Conservation (phyloP, 1,140 invertebrate species). For the Apis laboriosa region DNA sequence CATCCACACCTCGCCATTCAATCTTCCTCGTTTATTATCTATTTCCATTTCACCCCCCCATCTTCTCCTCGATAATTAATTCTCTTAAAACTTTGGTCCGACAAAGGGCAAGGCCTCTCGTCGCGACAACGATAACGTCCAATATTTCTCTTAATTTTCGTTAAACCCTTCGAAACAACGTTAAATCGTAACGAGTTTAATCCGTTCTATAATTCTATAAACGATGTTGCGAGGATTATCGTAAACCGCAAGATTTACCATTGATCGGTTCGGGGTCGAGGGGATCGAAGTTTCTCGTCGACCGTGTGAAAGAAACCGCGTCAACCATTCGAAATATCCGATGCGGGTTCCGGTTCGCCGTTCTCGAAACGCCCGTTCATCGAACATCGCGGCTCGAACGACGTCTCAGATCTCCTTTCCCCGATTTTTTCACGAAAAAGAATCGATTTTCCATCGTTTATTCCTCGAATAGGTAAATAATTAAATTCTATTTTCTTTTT, state of each 20-base stretch:
- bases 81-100: neutral
- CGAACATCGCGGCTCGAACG: neutral
- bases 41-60: slow-evolving; percentile 2
- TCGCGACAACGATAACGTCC: neutral
- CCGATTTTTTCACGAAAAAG: slow-evolving; percentile 4
- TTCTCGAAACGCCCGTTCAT: neutral
- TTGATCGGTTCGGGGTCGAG: neutral
- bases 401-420: slow-evolving; percentile 6
- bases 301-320: slow-evolving; percentile 65
- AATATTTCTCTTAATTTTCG: neutral
- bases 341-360: slow-evolving; percentile 57
- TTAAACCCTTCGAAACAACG: neutral
- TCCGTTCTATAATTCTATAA: neutral
- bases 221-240: neutral
- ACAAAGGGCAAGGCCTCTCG: no score
- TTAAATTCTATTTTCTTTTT: no score
- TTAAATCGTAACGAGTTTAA: neutral
- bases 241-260: neutral
- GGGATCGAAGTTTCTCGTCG: slow-evolving; percentile 64
- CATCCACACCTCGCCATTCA: neutral
- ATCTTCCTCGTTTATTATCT: neutral
- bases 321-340: slow-evolving; percentile 61
- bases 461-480: no score
- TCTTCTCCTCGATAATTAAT: slow-evolving; percentile 12
- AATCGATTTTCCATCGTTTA: no score